These are phyloP conservation scores for Enteromius thamalakanensis DNA, from an alignment of 2,797 vertebrate species.

Conservation along the genomic window DNA sequence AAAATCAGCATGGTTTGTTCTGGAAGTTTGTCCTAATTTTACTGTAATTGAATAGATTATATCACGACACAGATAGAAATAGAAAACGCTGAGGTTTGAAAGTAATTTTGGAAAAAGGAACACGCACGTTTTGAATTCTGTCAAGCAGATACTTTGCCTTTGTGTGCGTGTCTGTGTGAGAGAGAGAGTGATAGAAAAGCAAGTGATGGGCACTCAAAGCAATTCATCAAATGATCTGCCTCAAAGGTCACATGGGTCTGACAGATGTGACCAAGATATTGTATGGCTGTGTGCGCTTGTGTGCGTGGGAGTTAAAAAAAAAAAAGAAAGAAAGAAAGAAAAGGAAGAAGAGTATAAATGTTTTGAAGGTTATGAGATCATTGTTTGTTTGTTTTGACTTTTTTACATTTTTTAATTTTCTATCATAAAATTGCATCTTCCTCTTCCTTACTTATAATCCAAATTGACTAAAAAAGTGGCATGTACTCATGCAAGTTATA, in stretches of 20 bases:
- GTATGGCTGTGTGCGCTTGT: conserved; percentile 18
- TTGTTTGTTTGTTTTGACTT: neutral
- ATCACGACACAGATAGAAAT: conserved; percentile 32
- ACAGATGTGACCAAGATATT: conserved; percentile 67
- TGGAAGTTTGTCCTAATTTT: conserved; percentile 21
- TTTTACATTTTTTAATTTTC: neutral
- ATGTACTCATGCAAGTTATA: no score
- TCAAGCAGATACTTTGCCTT: conserved; percentile 39
- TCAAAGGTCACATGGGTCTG: conserved; percentile 72
- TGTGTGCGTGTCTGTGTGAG: conserved; percentile 5
- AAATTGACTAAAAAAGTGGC: neutral
- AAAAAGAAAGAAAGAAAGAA: neutral
- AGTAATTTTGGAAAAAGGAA: conserved; percentile 33
- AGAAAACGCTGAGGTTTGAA: conserved; percentile 44
- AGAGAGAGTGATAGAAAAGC: conserved; percentile 64
- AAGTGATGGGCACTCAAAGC: conserved; percentile 73
- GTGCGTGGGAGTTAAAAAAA: conserved; percentile 13
- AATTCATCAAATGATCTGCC: conserved; percentile 72
- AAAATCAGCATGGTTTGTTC: conserved; percentile 15
- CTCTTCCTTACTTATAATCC: neutral
- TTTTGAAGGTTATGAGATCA: neutral
- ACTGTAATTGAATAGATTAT: conserved; percentile 37
- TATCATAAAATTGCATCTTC: neutral
- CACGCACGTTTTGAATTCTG: conserved; percentile 45
- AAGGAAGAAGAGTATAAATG: neutral